These are phyloP conservation scores for Acanthaster planci DNA, from an alignment of 35 echinoderm and acorn worm genomes.

Conservation along the genomic window DNA sequence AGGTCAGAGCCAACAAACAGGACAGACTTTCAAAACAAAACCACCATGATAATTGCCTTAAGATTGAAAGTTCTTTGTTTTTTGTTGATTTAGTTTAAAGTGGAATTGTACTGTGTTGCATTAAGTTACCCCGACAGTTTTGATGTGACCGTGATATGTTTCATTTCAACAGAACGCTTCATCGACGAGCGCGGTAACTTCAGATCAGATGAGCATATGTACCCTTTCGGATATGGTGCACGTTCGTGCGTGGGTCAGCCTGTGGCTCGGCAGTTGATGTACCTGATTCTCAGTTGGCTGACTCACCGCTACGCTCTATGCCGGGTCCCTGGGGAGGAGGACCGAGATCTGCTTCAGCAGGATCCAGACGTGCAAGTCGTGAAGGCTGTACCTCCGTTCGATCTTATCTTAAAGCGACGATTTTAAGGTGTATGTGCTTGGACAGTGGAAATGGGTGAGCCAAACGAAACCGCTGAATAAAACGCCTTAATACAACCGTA, in stretches of 20 bases:
- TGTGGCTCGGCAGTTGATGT: constrained; percentile 38
- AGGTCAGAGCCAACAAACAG: too few relatives aligned
- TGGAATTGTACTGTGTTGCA: too few relatives aligned
- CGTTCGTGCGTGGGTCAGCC: constrained; percentile 61
- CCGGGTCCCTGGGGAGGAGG: constrained; percentile 29
- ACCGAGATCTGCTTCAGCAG: background rate
- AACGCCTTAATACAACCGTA: too few relatives aligned
- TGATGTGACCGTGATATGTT: too few relatives aligned
- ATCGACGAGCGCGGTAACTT: constrained; percentile 46
- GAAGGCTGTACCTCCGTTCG: background rate
- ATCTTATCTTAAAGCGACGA: background rate
- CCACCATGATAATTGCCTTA: too few relatives aligned
- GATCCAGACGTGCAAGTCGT: background rate
- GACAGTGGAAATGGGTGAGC: too few relatives aligned
- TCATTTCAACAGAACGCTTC: constrained; percentile 46
- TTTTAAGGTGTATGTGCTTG: too few relatives aligned
- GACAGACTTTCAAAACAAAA: too few relatives aligned
- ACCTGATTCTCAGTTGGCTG: constrained; percentile 49
- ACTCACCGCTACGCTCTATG: constrained; percentile 46
- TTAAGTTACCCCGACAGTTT: too few relatives aligned
- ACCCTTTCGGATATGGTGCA: constrained; percentile 40
- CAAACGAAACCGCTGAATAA: too few relatives aligned
- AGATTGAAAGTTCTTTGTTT: too few relatives aligned
- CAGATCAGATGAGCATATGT: constrained; percentile 18
- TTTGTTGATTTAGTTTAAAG: too few relatives aligned